Evolutionary conservation across 2,113 vertebrate genomes (phyloP).

Genomic region (Syngnathus floridae): DNA sequence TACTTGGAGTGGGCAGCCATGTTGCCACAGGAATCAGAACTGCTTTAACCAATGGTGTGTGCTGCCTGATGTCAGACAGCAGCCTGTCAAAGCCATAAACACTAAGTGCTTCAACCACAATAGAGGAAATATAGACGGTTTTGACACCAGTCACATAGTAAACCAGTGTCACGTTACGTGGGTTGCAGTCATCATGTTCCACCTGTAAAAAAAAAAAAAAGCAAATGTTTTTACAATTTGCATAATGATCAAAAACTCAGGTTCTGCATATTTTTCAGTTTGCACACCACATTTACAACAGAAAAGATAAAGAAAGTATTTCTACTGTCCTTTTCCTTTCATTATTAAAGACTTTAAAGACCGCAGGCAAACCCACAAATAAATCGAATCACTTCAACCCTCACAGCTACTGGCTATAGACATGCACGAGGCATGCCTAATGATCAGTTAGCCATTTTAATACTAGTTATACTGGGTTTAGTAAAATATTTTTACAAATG

Average conservation of each 20-base stretch:
- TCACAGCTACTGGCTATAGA: background rate
- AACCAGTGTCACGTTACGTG: constrained; percentile 81
- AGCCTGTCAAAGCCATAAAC: constrained; percentile 81
- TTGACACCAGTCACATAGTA: constrained; percentile 81
- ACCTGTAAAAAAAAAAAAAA: constrained; percentile 66
- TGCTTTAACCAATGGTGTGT: constrained; percentile 76
- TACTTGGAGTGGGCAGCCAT: constrained; percentile 75
- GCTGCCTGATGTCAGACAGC: constrained; percentile 79
- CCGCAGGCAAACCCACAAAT: background rate
- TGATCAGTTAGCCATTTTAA: background rate
- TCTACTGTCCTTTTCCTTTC: background rate
- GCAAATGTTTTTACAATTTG: background rate
- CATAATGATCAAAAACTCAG: background rate
- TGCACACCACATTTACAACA: background rate
- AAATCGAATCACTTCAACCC: background rate
- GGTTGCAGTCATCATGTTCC: constrained; percentile 77
- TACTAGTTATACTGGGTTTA: background rate
- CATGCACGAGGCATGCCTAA: no score
- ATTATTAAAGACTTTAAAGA: background rate
- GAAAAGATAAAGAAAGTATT: background rate
- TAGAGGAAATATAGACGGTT: constrained; percentile 75
- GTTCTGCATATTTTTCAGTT: background rate
- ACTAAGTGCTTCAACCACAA: constrained; percentile 76
- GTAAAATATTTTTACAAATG: no score
- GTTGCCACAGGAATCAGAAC: constrained; percentile 77